Evolutionary conservation across 2,888 invertebrate species (phyloP), one percentile per base, ranked within the genome.

Genomic region (Griposia aprilina): DNA sequence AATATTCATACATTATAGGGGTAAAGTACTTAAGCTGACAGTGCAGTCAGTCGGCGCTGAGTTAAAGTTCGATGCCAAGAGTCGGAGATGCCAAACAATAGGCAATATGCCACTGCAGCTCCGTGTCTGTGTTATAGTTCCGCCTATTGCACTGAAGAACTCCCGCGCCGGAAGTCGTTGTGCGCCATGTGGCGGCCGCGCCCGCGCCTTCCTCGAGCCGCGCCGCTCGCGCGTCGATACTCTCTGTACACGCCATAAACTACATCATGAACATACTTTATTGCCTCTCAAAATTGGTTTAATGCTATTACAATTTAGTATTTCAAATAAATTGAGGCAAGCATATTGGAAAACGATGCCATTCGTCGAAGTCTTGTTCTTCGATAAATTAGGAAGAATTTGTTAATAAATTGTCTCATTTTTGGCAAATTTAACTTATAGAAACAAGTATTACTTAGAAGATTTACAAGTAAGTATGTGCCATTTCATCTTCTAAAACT

Each of bases 11-110:
- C 90, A 91, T 94, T 94, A 94, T 93, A 93, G 90, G 91, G 90
- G 90, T 92, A 92, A 92, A 93, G 95, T 94, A 92, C 93, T 94
- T 94, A 93, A 94, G 93, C 95, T 95, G 95, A 96, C 94, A 94
- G 91, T 91, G 93, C 94, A 94, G 90, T 93, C 90, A 89, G 91
- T 92, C 89, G 91, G 91, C 89, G 89, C 90, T 87, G 90, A 87
- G 92, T 94, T 92, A 91, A 93, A 90, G 92, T 94, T 93, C 91
- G 94, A 96, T 97, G 96, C 96, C 96, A 97, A 97, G 92, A 96
- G 93, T 93, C 91, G 93, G 91, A 94, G 95, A 96, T 96, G 96
- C 96, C 96, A 97, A 96, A 96, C 95, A 96, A 96, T 94, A 94
- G 95, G 95, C 96, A 95, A 95, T 96, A 95, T 93, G 94, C 93